Base-by-base conservation (phyloP, 1,140 invertebrate genomes). In the Babylonia areolata region DNA sequence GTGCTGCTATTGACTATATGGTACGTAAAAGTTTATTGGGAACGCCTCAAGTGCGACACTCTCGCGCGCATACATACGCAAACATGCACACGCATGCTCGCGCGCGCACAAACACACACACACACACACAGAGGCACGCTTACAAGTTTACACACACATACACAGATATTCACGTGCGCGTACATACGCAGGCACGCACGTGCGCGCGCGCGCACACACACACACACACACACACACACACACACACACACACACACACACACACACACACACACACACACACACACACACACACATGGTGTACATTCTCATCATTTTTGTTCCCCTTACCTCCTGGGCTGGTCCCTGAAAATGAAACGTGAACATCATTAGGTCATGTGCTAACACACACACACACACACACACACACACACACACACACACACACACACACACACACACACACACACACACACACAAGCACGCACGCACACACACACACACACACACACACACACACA, bases 391-490 rank as follows among this genome's bases (percentile, higher is more conserved):
- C n/a, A 9, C 79, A 5, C 79, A 9, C 28, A 9, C 42, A 3
- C 79, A 23, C 79, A 58, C 42, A 15, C 46, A 58, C 46, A 58
- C 46, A 58, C 79, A 81, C 28, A 6, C 79, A 9, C 15, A 28
- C 39, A 15, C 78, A 80, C 79, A 2, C 46, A 35, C 79, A 2
- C 46, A 6, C 33, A 15, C 40, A n/a, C 42, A 54, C 40, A 6
- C 79, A 81, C 42, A 81, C 20, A 81, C 42, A 81, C 42, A 23
- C 42, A 73, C 71, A 37, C 71, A 73, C 71, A 73, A n/a, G 35
- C 71, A 73, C 71, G 9, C 71, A 73, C 71, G 31, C 31, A 73
- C 71, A 35, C 71, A 73, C 71, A 35, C 71, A 73, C 71, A 2
- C 71, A 73, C 71, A 2, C 71, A 73, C 71, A 2, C 71, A 73